phyloP scores from a whole-genome alignment of 2,888 invertebrate species.

The Agapostemon virescens region DNA sequence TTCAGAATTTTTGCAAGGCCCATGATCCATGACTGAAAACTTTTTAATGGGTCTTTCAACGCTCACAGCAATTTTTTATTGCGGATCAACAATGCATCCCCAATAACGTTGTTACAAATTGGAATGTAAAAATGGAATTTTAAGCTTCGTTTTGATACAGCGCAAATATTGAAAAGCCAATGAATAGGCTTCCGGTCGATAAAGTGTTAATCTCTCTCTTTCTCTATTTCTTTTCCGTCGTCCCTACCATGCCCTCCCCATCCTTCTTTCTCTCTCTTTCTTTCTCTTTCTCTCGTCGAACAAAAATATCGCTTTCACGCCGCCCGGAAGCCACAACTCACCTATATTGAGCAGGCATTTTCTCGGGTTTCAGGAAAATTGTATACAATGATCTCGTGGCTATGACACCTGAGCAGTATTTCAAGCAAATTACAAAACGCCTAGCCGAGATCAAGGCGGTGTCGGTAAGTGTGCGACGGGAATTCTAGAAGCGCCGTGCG shows the following conservation, averaged over 20 bases:
- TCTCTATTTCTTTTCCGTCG: conserved; percentile 1
- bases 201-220: too few species aligned
- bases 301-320: conserved; percentile 13
- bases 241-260: neutral
- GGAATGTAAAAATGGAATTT: too few species aligned
- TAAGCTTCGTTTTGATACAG: too few species aligned
- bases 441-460: conserved; percentile 95
- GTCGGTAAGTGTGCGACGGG: conserved; percentile 84
- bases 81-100: too few species aligned
- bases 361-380: conserved; percentile 86
- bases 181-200: too few species aligned
- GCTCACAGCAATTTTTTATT: too few species aligned
- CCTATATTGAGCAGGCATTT: conserved; percentile 51
- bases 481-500: conserved; percentile 10
- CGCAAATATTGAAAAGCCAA: too few species aligned
- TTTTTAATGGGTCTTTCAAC: too few species aligned
- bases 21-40: too few species aligned
- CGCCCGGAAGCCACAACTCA: conserved; percentile 1
- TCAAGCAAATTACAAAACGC: conserved; percentile 93
- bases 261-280: neutral
- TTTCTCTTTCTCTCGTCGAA: neutral
- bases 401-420: conserved; percentile 97
- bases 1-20: too few species aligned
- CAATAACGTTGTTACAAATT: too few species aligned
- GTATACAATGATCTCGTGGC: conserved; percentile 94